These are phyloP conservation scores for Acronicta leporina DNA, from an alignment of 2,888 invertebrate species.

Conservation along the genomic window DNA sequence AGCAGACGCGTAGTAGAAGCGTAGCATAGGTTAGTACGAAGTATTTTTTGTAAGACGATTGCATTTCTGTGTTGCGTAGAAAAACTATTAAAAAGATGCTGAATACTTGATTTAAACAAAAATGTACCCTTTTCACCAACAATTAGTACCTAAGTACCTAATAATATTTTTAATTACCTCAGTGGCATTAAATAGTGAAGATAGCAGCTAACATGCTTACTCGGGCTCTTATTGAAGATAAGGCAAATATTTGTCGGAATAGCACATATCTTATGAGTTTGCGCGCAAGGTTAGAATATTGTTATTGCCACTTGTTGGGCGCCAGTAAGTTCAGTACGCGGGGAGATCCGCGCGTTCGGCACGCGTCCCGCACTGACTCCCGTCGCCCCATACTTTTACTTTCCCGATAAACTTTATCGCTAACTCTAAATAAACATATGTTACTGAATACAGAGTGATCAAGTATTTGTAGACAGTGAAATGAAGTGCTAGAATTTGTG, in stretches of 20 bases:
- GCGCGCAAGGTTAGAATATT: conserved; percentile 82
- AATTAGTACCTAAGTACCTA: no score
- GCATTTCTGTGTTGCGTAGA: no score
- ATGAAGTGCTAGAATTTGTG: conserved; percentile 37
- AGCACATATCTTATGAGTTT: conserved; percentile 76
- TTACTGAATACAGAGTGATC: conserved; percentile 34
- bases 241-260: conserved; percentile 52
- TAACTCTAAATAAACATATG: conserved; percentile 17
- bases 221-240: conserved; percentile 44
- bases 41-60: no score
- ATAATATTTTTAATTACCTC: no score
- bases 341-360: conserved; percentile 79
- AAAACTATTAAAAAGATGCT: no score
- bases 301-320: conserved; percentile 88
- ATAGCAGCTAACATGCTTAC: conserved; percentile 1
- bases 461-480: conserved; percentile 45
- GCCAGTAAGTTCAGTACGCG: conserved; percentile 84
- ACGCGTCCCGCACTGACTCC: conserved; percentile 59
- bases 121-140: no score
- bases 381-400: conserved; percentile 52
- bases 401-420: conserved; percentile 77
- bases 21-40: no score
- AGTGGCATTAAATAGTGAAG: no score
- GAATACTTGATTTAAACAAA: no score
- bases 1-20: no score